Base-by-base conservation (phyloP, 2,888 invertebrate species). In the Drosophila silvestris region DNA sequence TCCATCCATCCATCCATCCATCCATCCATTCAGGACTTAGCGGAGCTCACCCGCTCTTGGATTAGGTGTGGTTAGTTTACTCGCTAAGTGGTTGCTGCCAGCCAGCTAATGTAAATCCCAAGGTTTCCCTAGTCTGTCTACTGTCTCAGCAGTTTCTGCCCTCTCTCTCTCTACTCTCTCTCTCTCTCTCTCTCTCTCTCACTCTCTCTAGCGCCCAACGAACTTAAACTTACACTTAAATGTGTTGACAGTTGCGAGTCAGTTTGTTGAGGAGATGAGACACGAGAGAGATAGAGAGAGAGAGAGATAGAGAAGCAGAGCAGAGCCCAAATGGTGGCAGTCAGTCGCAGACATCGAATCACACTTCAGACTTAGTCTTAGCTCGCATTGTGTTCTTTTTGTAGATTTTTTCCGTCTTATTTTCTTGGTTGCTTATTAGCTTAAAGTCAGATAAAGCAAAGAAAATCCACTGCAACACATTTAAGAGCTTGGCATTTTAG, bases 31-130 rank as follows among this genome's bases (percentile, higher is more conserved):
- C 28, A 28, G 10, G 28, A 51, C 51, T 28, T 51, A 28, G 56
- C 22, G 26, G 7, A 39, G 22, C 47, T 51, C 56, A 52, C 32
- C 19, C 64, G 72, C 50, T 63, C 54, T 73, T 59, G 73, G 73
- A 71, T 89, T 72, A 82, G 81, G 76, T 89, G 90, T 72, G 85
- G 85, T 81, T 87, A 81, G 85, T 85, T 89, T 89, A 84, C 85
- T 81, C 85, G 85, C 78, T 89, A 87, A 85, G 85, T 85, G 85
- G 78, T 85, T 87, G 80, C 72, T 62, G 70, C 70, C 74, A 67
- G 64, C 61, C 64, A 51, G 82, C 79, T 81, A 81, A 79, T 79
- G 74, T 66, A 68, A 59, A 53, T 68, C 73, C 52, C 60, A 70
- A 53, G 30, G 60, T 61, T 73, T 68, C 59, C 53, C 74, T 68